Base-by-base conservation (phyloP, 1,140 invertebrate genomes). In the Nasonia vitripennis region DNA sequence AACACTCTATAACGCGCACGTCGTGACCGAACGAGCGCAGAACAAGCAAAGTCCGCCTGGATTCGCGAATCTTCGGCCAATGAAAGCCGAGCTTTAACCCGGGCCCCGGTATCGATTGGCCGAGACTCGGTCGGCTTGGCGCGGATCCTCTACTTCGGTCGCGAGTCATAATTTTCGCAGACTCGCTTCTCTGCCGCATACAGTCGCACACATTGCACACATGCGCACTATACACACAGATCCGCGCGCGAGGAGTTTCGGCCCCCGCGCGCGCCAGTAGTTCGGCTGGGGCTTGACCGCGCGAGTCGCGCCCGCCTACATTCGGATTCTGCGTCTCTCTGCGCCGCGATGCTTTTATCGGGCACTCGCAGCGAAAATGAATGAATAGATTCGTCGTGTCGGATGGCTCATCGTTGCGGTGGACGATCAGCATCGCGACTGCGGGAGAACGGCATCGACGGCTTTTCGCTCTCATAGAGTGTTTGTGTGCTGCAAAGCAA, bases 31-130 rank as follows among this genome's bases (percentile, higher is more conserved):
- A 62, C n/a, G n/a, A n/a, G 20, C 62, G 27, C n/a, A 27, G 11
- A 31, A 5, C 9, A 34, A 45, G 2, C 37, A 27, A 27, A 27
- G 23, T 9, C 7, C 27, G 6, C 1, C 23, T 11, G 17, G 20
- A 23, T 41, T 31, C n/a, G 67, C 68, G n/a, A 27, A 48, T 34
- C 48, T 23, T 14, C 17, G 7, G 20, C 82, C 82, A 84, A 84
- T 84, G 62, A 71, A 34, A 4, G 9, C 5, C n/a, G 5, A 12
- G 11, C 74, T 78, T 78, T 71, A 51, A 41, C 75, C 74, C 11
- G 23, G 4, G 20, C 27, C 7, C 23, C 17, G 41, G 55, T 84
- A 84, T 84, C 82, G 82, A 84, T 84, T 84, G 82, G 82, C 75
- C 74, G 70, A 41, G 11, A 37, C 34, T 48, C 12, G 67, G 67